Evolutionary conservation across 2,113 vertebrate species (phyloP).

Genomic region (Microcebus murinus): DNA sequence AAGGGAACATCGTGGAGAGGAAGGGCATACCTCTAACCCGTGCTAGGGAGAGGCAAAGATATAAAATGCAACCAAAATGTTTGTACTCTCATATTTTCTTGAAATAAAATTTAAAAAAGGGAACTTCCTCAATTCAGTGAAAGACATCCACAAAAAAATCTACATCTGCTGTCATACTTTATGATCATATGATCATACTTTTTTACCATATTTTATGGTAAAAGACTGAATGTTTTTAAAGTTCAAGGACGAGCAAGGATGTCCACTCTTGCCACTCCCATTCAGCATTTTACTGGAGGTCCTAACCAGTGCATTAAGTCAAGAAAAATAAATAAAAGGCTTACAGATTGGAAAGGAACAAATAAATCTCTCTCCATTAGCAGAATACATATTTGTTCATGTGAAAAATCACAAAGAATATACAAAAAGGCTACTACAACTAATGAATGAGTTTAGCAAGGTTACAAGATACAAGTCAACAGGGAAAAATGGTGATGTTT

Average conservation of each 20-base stretch:
- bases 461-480: background rate
- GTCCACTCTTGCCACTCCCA: background rate
- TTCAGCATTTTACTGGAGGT: background rate
- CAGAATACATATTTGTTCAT: background rate
- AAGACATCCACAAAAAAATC: background rate
- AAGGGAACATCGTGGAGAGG: background rate
- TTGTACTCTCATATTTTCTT: no score
- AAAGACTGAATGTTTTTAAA: background rate
- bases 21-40: no score
- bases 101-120: background rate
- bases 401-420: background rate
- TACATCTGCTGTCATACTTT: background rate
- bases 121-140: background rate
- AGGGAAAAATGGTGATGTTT: background rate
- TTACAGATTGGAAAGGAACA: background rate
- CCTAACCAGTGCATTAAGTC: background rate
- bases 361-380: background rate
- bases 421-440: background rate
- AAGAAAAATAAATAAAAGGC: background rate
- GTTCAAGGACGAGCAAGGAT: background rate
- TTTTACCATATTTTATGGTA: background rate
- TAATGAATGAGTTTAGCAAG: background rate
- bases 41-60: no score
- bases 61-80: no score
- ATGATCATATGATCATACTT: background rate